Base-by-base conservation (phyloP, 2,797 vertebrate species). In the Cetoscarus ocellatus region DNA sequence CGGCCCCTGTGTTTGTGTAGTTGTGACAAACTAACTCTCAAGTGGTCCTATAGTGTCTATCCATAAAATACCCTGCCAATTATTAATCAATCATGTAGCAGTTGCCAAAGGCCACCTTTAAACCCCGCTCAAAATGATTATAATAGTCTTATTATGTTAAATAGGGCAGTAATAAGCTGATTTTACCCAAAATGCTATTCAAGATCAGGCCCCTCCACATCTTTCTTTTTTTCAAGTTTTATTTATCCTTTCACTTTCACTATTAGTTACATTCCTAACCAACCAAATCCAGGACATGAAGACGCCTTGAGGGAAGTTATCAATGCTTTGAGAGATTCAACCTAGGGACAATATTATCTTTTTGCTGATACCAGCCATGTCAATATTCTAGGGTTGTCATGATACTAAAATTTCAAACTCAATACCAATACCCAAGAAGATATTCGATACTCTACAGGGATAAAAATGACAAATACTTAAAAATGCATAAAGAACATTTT, bases 171-270 rank as follows among this genome's bases (percentile, higher is more conserved):
- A 67, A 43, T 71, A 58, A 50, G 44, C 52, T 54, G 8, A 43
- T 74, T 78, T 69, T 51, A 62, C 7, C 59, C 55, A 49, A 78
- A 71, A 79, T 80, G 71, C 70, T 66, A 67, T 67, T 83, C 80
- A 87, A 89, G 86, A 83, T 89, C 83, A 82, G 77, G 27, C 8
- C 43, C 10, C 27, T n/a, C 17, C 27, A 19, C 15, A 54, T 12
- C 11, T 7, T 44, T n/a, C 3, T 8, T 7, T 8, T 40, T 43
- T 59, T 18, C 39, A 19, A 38, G 10, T 27, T 57, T 62, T 11
- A 49, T 38, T 61, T 14, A 10, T 10, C 18, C 27, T 79, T 82
- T 68, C 48, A 61, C 15, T 79, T 77, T 74, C 54, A 75, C 6
- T 56, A 8, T 63, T 59, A 43, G 10, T 51, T 17, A 36, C 44